Evolutionary conservation across 2,888 invertebrate genomes (phyloP).

Genomic region (Eugnorisma glareosa): DNA sequence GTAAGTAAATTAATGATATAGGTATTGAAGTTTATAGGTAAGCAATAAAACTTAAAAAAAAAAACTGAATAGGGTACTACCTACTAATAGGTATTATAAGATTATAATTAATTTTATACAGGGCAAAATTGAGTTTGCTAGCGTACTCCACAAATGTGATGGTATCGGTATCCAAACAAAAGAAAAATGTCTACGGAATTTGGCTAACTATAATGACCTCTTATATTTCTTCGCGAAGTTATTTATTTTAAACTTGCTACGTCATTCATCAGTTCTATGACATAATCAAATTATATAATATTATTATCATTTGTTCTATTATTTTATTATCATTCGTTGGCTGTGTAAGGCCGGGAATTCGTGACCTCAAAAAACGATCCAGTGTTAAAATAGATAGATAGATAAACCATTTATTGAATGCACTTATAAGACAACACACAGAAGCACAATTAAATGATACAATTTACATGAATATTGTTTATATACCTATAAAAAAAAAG

Average conservation of each 20-base stretch:
- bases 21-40: neutral
- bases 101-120: neutral
- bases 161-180: neutral
- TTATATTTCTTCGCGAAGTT: constrained; percentile 24
- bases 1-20: neutral
- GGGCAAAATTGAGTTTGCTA: neutral
- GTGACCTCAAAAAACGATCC: neutral
- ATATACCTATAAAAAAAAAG: too few relatives aligned
- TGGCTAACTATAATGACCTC: neutral
- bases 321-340: constrained; percentile 5
- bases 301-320: constrained; percentile 2
- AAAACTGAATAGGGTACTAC: neutral
- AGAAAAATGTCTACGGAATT: neutral
- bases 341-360: neutral
- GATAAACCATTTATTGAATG: too few relatives aligned
- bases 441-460: too few relatives aligned
- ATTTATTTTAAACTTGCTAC: constrained; percentile 6
- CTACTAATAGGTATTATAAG: neutral
- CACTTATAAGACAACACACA: too few relatives aligned
- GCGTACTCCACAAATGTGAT: neutral
- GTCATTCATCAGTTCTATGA: neutral
- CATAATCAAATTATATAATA: neutral
- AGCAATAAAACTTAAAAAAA: too few relatives aligned
- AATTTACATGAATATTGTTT: too few relatives aligned
- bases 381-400: neutral